Base-by-base conservation (phyloP, 2,797 vertebrate species). In the Eurystomus glaucurus region DNA sequence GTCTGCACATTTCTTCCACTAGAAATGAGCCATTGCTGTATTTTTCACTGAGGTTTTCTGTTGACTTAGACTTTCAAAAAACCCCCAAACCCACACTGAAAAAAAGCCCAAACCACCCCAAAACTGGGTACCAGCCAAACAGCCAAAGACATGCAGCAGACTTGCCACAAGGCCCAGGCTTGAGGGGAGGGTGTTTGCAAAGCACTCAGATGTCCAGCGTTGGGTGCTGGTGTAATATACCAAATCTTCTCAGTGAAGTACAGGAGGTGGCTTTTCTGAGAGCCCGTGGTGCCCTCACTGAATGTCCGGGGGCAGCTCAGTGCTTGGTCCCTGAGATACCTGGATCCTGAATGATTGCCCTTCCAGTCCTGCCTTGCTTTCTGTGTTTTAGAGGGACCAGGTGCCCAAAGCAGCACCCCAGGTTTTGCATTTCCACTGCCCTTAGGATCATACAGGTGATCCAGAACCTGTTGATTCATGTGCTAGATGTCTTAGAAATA, bases 31-130 rank as follows among this genome's bases (percentile, higher is more conserved):
- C 45, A 68, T 61, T 0, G 0, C 18, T 83, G 0, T 64, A 48
- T 75, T 93, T 93, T 88, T 92, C 37, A 75, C 11, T 12, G 64
- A 50, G 8, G 23, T 18, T 3, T 52, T 88, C 52, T 52, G 23
- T 84, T 96, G 72, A 55, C 12, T 64, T 85, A 83, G 55, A 14
- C 48, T 91, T 87, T 25, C 11, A 76, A 82, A 88, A 77, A 33
- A 18, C 0, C 13, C 19, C 29, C 33, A 68, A 95, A 43, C 18
- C 28, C 48, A 55, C 60, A 66, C 16, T 1, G 2, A 88, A 74
- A 54, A 62, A 57, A 41, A 6, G 5, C 6, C 62, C 0, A 39
- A 43, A 4, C 16, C 5, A 46, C 0, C 0, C 6, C 6, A 28
- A 74, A 76, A 23, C 2, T 43, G 66, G 43, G 35, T 37, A 50